These are phyloP conservation scores for Crotalus tigris DNA, from an alignment of 2,113 vertebrate genomes.

Conservation along the genomic window DNA sequence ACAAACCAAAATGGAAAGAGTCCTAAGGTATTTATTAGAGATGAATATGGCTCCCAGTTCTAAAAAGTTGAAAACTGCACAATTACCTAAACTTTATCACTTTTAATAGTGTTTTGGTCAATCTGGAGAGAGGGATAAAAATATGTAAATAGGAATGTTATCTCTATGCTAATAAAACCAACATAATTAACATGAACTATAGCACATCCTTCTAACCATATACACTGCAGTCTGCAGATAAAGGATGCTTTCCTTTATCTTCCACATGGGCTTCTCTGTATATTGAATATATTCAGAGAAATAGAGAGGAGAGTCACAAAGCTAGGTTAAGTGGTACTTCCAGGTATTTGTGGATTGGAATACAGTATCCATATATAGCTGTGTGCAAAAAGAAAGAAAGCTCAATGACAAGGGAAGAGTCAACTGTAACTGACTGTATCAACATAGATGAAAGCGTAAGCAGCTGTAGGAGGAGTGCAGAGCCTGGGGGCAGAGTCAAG, in stretches of 20 bases:
- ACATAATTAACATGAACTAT: constrained; percentile 8
- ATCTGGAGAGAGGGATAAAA: background rate
- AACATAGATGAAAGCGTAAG: background rate
- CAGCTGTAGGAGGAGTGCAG: background rate
- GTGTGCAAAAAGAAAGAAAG: background rate
- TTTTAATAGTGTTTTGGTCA: background rate
- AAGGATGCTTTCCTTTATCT: background rate
- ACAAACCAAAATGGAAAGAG: background rate
- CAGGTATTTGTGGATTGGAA: background rate
- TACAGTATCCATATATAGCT: background rate
- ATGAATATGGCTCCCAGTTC: background rate
- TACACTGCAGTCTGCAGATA: background rate
- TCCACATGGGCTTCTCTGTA: background rate
- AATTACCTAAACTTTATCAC: background rate
- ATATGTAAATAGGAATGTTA: background rate
- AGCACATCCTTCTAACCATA: background rate
- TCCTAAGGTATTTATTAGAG: background rate
- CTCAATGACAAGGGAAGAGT: background rate
- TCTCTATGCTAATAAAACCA: background rate
- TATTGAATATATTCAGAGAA: background rate
- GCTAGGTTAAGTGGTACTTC: background rate
- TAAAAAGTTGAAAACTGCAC: background rate
- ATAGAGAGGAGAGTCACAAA: background rate
- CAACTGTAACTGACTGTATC: background rate
- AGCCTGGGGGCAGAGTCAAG: background rate